Evolutionary conservation across 2,797 vertebrate species (phyloP), one percentile per base, ranked within the genome.

Genomic region (Lepus oiostolus): DNA sequence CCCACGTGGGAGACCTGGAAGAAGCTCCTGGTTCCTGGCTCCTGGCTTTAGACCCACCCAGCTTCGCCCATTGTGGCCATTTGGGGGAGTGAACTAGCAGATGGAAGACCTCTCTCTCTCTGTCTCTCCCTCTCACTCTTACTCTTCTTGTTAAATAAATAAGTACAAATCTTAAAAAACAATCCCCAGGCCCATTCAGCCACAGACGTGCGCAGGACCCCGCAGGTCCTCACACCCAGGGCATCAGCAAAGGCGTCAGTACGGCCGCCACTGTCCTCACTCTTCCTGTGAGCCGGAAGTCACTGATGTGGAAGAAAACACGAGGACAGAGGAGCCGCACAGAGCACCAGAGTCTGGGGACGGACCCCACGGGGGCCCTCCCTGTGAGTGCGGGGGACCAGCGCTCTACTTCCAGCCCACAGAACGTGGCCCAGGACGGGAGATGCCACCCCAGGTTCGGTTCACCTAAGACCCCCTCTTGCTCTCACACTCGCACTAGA

Each of bases 151-250:
- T 47, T 47, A 47, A 47, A 47, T 47, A 47, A 47, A 47, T 47
- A 47, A 47, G 9, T 47, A 47, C 1, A 47, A 47, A 47, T 47
- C 42, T 47, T 47, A 47, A 47, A 47, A 47, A 9, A 47, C 42
- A 47, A 47, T 47, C 42, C 42, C 42, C 42, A 47, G 42, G 42
- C 42, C 42, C 42, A 47, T 47, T 60, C 28, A 68, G 28, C 80
- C 65, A 22, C 1, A 72, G 68, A 35, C 21, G 28, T 0, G 0
- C 38, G 58, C 60, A 2, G 0, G 42, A 38, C 0, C 4, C 26
- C 7, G 62, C 88, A 62, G 71, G 24, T 65, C 74, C 50, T 47
- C 28, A n/a, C 4, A 2, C 72, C 35, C 10, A 47, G 1, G 13
- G 14, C 47, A 28, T 52, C 60, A 47, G 75, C 71, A 76, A 30